Base-by-base conservation (phyloP, 2,888 invertebrate species). In the Pycnomerus fuliginosus region DNA sequence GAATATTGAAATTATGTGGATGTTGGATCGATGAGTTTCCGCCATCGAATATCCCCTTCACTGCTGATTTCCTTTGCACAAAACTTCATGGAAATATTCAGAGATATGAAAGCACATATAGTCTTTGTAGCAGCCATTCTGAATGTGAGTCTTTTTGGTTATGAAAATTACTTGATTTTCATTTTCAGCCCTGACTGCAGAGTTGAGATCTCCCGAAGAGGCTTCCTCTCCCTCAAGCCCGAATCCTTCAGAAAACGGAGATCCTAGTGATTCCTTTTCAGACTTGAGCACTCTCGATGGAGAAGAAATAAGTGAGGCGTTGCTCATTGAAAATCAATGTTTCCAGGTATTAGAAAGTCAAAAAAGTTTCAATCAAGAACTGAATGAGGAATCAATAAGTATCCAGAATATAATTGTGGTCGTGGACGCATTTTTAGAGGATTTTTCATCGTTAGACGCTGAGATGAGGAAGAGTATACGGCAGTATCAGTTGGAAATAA, bases 1-100 rank as follows among this genome's bases (percentile, higher is more conserved):
- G 88, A 24, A 79, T 90, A 16, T 76, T 90, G 11, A 80, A 83
- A 61, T 71, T 89, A 2, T 83, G 84, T 55, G 82, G 82, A 1
- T 82, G 83, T 58, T 76, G 78, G 40, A 75, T 76, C n/a, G 76
- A 77, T 55, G 77, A 79, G 64, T 78, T 78, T 56, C 67, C 74
- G 11, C 69, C 78, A 13, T 73, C 75, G 12, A 79, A 73, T 60
- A 68, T 74, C 1, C 77, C 84, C 0, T 80, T 81, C 57, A 81
- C 82, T 41, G 75, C 77, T 45, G 75, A 75, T 39, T 84, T 83
- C 59, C 68, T 82, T 16, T 62, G 57, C 22, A 53, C 64, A 16
- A 69, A 67, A 59, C 35, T 63, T 16, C 60, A 60, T 44, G 56
- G 53, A 13, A 59, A 45, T 16, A 56, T 68, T 12, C 58, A 59